These are phyloP conservation scores for Tokudaia muenninki DNA, from an alignment of 2,797 vertebrate species.

Conservation along the genomic window DNA sequence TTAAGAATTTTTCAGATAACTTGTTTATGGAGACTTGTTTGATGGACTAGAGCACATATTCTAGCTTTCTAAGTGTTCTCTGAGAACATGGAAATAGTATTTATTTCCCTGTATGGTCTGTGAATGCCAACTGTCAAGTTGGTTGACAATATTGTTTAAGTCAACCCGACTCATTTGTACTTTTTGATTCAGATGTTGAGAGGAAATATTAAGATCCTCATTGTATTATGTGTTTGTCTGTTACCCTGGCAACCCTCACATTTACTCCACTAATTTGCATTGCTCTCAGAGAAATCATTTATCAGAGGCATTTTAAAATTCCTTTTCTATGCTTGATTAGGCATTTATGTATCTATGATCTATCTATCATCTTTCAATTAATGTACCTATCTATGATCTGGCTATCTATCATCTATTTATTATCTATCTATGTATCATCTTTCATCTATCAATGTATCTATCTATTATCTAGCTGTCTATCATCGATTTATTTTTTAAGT, in stretches of 20 bases:
- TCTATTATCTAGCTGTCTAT: background rate
- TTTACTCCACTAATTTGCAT: background rate
- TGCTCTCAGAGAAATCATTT: background rate
- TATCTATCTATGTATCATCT: background rate
- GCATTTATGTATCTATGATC: background rate
- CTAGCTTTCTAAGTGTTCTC: background rate
- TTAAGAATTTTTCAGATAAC: background rate
- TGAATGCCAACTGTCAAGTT: background rate
- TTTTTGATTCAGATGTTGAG: constrained; percentile 1
- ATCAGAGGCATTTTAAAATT: background rate
- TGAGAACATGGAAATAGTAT: background rate
- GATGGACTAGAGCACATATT: background rate
- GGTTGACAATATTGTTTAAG: background rate
- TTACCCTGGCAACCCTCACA: background rate
- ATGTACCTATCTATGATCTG: background rate
- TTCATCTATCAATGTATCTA: background rate
- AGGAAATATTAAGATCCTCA: background rate
- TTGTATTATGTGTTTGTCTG: background rate
- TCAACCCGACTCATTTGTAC: background rate
- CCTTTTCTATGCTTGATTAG: background rate
- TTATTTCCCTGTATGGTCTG: background rate
- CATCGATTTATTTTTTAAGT: background rate
- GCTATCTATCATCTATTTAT: no score
- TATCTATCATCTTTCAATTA: background rate
- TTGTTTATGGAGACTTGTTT: background rate